Evolutionary conservation across 2,797 vertebrate genomes (phyloP), one percentile per base, ranked within the genome.

Genomic region (Psittacula derbiana): DNA sequence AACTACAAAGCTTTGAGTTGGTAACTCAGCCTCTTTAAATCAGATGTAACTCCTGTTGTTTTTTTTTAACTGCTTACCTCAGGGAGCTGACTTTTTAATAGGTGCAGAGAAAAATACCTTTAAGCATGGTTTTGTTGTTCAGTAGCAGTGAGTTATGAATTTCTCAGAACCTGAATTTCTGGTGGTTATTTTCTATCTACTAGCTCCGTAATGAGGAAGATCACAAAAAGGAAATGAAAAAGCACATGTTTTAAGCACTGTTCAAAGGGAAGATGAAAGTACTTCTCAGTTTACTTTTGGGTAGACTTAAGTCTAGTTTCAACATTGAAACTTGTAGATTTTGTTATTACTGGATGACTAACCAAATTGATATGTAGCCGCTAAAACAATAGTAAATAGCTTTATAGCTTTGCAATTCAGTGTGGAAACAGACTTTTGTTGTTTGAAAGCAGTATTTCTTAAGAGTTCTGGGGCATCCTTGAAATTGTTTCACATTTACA

Each of bases 21-120:
- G 12, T 36, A 62, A 33, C 61, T 60, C 23, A 61, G 27, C 33
- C 8, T 84, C 23, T 43, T 83, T 86, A 78, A 81, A 55, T 24
- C 1, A 23, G 43, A 12, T 64, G 8, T 0, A 61, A 33, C 16
- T 73, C 10, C 4, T 43, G 0, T 84, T 36, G 10, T 0, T 0
- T n/a, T 7, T 31, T 80, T 82, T 60, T 20, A 23, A 75, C 20
- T 57, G 28, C 21, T 20, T 75, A 1, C 11, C 8, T 52, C 40
- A 80, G 40, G 58, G 62, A 90, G 78, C 13, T 17, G 57, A 28
- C 8, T 53, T 44, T 7, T 58, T 85, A n/a, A 38, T 18, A 46
- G 12, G 6, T 72, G 17, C 62, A 81, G 40, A 70, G 16, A 69
- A 80, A 65, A 38, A 11, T 66, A 4, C 7, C 2, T 67, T 58